Percentiles rank a stretch among this genome's conserved stretches.
phyloP scores from a whole-genome alignment of 2,113 vertebrate genomes.

The Pterocles gutturalis region DNA sequence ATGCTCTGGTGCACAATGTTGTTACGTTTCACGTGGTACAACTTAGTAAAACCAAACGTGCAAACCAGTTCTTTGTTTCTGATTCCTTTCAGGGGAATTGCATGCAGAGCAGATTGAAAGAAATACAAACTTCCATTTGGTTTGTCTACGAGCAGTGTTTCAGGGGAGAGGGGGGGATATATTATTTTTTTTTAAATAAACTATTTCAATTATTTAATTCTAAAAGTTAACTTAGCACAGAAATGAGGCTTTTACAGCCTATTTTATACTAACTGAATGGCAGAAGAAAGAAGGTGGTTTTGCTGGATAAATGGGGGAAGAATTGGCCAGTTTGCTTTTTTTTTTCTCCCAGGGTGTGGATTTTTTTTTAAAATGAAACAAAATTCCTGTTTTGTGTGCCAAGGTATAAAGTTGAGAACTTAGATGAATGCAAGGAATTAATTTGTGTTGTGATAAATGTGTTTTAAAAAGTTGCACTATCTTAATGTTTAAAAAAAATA shows the following conservation, averaged over 20 bases:
- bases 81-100: slow-evolving; percentile 80
- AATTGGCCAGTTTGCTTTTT: slow-evolving; percentile 77
- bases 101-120: slow-evolving; percentile 74
- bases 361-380: slow-evolving; percentile 73
- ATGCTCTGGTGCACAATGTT: slow-evolving; percentile 79
- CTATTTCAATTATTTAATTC: slow-evolving; percentile 84
- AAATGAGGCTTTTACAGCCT: slow-evolving; percentile 61
- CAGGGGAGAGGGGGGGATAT: neutral
- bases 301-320: slow-evolving; percentile 71
- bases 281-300: slow-evolving; percentile 68
- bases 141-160: slow-evolving; percentile 73
- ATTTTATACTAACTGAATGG: slow-evolving; percentile 72
- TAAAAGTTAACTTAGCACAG: slow-evolving; percentile 80
- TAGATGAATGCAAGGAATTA: slow-evolving; percentile 80
- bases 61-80: slow-evolving; percentile 78
- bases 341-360: slow-evolving; percentile 57
- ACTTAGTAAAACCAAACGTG: slow-evolving; percentile 80
- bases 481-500: slow-evolving; percentile 83
- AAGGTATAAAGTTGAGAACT: slow-evolving; percentile 83
- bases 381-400: slow-evolving; percentile 92
- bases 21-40: slow-evolving; percentile 72
- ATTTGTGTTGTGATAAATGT: slow-evolving; percentile 82
- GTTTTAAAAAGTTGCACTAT: slow-evolving; percentile 94
- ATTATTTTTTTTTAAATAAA: slow-evolving; percentile 74
- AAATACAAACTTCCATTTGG: slow-evolving; percentile 70